These are phyloP conservation scores for Acromyrmex charruanus DNA, from an alignment of 1,140 invertebrate species.

Conservation along the genomic window DNA sequence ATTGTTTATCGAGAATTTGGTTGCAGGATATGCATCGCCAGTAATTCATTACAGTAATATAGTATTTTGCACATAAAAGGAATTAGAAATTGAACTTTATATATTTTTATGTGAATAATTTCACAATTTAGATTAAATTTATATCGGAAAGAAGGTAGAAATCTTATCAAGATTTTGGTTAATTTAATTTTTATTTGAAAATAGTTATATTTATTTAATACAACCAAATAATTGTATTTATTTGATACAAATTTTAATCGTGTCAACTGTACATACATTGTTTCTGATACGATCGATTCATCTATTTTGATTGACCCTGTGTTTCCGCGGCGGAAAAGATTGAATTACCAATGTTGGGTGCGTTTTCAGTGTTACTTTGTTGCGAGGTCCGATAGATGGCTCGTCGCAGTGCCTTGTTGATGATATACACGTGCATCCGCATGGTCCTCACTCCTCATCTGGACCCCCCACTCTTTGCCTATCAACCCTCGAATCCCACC, in stretches of 20 bases:
- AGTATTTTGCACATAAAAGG: background rate
- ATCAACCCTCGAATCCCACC: conserved; percentile 76
- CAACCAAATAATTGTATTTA: background rate
- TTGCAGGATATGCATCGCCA: background rate
- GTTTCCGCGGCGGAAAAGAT: background rate
- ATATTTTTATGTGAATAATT: background rate
- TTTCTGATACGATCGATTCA: conserved; percentile 12
- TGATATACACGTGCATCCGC: conserved; percentile 69
- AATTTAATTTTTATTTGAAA: background rate
- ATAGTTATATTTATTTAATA: background rate
- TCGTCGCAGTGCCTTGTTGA: conserved; percentile 60
- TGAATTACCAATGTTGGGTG: conserved; percentile 67
- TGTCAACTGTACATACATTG: background rate
- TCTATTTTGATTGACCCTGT: conserved; percentile 3
- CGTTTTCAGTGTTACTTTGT: conserved; percentile 1
- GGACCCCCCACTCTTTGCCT: conserved; percentile 52
- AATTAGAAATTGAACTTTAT: background rate
- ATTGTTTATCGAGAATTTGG: background rate
- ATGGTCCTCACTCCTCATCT: conserved; percentile 66
- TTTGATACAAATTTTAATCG: background rate
- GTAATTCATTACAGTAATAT: conserved; percentile 24
- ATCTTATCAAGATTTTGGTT: background rate
- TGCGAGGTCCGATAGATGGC: conserved; percentile 74
- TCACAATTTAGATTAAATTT: background rate
- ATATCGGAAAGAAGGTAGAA: background rate